Evolutionary conservation across 2,797 vertebrate species (phyloP), one percentile per base, ranked within the genome.

Genomic region (Pseudomugil gertrudae): DNA sequence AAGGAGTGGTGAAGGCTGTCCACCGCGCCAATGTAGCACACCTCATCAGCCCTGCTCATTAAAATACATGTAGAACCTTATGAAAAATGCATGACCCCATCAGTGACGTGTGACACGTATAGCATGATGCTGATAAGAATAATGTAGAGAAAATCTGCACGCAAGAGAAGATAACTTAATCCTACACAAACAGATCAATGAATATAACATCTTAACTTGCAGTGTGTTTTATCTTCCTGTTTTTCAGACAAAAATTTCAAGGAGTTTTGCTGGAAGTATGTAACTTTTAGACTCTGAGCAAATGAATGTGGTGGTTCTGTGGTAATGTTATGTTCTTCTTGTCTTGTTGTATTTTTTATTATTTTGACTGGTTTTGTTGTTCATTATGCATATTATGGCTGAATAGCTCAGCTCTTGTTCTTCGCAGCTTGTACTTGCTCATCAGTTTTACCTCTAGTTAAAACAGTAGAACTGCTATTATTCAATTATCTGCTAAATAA

Each of bases 1-100:
- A 69, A 78, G 79, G 76, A 75, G 75, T 62, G 80, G 62, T 53
- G 87, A 93, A 89, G 86, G 84, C 88, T 76, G 74, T 84, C 77
- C 73, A 57, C 74, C 63, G 21, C 57, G 71, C 76, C 65, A 57
- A 63, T 65, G 74, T 57, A 71, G 67, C 78, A 74, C 77, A 83
- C 80, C 82, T 88, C 84, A 87, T 91, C 85, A 80, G 84, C 83
- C 87, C 77, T 14, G 69, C 87, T 91, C 85, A 90, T 92, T 92
- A 91, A 89, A 87, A 90, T 88, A 89, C 79, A 87, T 71, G 81
- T 85, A 77, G 68, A 73, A 68, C 76, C 76, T 78, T 40, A 87
- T 92, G 81, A 87, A 90, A 90, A 77, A 92, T 89, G 87, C 84
- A 92, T 90, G 90, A 77, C 81, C 81, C 84, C 83, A 30, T 83